A percentile compares a stretch with the other conserved stretches of the same genome.
Conservation (phyloP, 2,888 invertebrate species). For the Tridacna crocea region DNA sequence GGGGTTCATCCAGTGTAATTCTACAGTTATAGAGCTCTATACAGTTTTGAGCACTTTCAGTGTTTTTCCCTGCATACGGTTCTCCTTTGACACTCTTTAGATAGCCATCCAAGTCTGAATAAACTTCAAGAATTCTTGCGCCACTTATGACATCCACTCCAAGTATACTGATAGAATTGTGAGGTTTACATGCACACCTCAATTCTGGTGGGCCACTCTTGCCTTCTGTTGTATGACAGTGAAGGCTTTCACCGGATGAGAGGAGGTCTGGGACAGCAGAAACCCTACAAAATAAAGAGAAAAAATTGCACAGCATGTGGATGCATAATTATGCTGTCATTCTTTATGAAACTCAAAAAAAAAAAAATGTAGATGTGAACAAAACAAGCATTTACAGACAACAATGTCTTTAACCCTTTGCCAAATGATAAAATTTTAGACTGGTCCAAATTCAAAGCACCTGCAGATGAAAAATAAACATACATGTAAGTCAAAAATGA, state of each 20-base stretch:
- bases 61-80: neutral
- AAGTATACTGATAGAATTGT: constrained; percentile 46
- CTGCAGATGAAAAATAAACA: no score
- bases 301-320: neutral
- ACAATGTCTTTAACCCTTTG: no score
- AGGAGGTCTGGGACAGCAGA: constrained; percentile 1
- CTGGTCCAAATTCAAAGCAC: no score
- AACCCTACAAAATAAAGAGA: neutral
- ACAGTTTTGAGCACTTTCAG: constrained; percentile 1
- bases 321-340: neutral
- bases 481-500: no score
- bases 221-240: neutral
- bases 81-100: constrained; percentile 46
- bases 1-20: constrained; percentile 35
- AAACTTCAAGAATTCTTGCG: constrained; percentile 53
- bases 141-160: constrained; percentile 55
- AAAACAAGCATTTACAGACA: neutral
- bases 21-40: constrained; percentile 21
- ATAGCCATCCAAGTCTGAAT: constrained; percentile 58
- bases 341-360: neutral
- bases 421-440: no score
- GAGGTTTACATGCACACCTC: constrained; percentile 50
- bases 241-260: neutral
- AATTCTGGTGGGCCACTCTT: constrained; percentile 1
- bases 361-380: no score